Conservation (phyloP, 2,888 invertebrate genomes). For the Eudiplozoon nipponicum region DNA sequence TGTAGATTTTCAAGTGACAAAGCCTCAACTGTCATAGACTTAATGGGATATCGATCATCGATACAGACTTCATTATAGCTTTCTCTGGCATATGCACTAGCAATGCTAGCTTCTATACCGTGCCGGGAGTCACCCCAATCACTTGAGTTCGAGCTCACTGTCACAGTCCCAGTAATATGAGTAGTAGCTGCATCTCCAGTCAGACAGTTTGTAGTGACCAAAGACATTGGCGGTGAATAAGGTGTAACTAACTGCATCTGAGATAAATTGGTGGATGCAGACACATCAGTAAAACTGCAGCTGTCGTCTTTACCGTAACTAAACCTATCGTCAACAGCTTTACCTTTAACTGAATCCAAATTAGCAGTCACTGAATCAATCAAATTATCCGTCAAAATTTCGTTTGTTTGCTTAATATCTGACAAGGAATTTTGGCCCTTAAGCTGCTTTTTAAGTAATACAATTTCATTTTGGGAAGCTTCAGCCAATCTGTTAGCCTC, state of each 20-base stretch:
- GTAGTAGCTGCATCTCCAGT: too few relatives aligned
- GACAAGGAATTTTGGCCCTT: too few relatives aligned
- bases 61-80: too few relatives aligned
- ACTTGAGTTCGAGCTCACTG: neutral
- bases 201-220: too few relatives aligned
- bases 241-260: too few relatives aligned
- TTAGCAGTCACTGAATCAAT: neutral
- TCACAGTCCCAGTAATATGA: neutral
- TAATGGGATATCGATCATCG: too few relatives aligned
- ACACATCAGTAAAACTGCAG: too few relatives aligned
- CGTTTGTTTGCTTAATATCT: neutral
- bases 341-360: neutral
- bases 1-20: conserved; percentile 11
- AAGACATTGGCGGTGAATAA: too few relatives aligned
- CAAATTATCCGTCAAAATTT: neutral
- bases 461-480: neutral
- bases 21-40: too few relatives aligned
- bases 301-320: too few relatives aligned
- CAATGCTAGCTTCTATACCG: neutral
- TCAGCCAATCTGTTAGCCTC: neutral
- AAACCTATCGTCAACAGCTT: too few relatives aligned
- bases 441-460: neutral
- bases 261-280: neutral
- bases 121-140: neutral
- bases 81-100: neutral